A percentile compares a stretch with the other conserved stretches of the same genome.
Conservation (phyloP, 2,888 invertebrate species). For the Itoplectis maculator region DNA sequence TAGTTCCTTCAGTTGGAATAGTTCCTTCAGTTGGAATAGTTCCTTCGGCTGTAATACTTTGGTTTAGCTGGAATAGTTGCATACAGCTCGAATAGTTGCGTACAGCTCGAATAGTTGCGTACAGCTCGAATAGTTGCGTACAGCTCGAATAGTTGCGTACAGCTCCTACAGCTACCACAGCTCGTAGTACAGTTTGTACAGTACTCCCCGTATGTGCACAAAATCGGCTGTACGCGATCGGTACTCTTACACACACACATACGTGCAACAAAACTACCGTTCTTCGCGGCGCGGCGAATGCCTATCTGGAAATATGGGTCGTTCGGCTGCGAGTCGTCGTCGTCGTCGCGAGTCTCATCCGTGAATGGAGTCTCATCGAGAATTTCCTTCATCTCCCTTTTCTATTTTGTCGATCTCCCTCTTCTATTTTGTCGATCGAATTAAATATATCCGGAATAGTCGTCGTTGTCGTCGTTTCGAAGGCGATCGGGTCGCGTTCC, state of each 20-base stretch:
- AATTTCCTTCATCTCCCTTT: constrained; percentile 35
- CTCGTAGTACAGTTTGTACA: too few species aligned
- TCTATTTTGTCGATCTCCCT: constrained; percentile 23
- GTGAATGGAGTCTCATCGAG: constrained; percentile 44
- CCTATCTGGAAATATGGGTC: constrained; percentile 62
- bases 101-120: too few species aligned
- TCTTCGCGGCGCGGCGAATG: constrained; percentile 34
- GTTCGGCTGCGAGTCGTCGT: constrained; percentile 40
- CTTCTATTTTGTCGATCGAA: too few species aligned
- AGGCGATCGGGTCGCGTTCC: neutral
- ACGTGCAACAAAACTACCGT: constrained; percentile 52
- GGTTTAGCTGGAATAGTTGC: too few species aligned
- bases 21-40: too few species aligned
- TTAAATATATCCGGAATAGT: too few species aligned
- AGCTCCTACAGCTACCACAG: neutral
- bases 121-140: too few species aligned
- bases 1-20: too few species aligned
- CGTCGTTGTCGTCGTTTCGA: too few species aligned
- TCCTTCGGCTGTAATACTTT: too few species aligned
- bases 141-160: too few species aligned
- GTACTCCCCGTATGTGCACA: neutral
- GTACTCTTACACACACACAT: constrained; percentile 6
- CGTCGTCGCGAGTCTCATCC: constrained; percentile 18
- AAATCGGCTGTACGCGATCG: neutral
- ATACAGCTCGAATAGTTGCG: too few species aligned